Percentiles rank a stretch among this genome's conserved stretches.
Conservation (phyloP, 2,888 invertebrate species). For the Ectobius pallidus region DNA sequence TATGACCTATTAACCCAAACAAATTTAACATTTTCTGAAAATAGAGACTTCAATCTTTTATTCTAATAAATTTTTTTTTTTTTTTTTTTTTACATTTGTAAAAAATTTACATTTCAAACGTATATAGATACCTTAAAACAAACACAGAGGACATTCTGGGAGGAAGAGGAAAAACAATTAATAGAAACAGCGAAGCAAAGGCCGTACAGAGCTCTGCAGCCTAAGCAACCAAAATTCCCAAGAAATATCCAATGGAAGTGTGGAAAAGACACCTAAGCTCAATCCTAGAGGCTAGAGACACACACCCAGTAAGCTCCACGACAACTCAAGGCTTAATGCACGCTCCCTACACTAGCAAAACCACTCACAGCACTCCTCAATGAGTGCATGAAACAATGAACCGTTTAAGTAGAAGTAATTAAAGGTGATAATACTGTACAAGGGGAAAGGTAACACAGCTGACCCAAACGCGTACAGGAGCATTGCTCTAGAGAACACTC, state of each 20-base stretch:
- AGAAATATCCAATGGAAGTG: neutral
- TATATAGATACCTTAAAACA: neutral
- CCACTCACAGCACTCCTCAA: neutral
- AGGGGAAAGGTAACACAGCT: neutral
- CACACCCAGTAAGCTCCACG: neutral
- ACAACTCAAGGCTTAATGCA: neutral
- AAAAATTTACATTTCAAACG: no score
- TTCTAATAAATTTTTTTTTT: no score
- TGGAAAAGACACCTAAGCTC: neutral
- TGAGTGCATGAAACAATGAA: neutral
- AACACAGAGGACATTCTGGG: neutral
- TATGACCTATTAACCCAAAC: no score
- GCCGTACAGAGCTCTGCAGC: neutral
- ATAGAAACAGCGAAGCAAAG: neutral
- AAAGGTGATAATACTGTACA: neutral
- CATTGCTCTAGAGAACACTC: neutral
- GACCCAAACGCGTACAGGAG: neutral
- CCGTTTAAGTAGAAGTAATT: neutral
- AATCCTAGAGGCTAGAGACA: neutral
- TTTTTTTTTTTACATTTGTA: no score
- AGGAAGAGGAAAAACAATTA: neutral
- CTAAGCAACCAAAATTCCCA: neutral
- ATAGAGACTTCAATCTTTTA: no score
- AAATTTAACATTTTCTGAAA: no score
- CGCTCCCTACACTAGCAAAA: neutral